phyloP scores from a whole-genome alignment of 2,888 invertebrate genomes.

The Pristionchus japonicus region DNA sequence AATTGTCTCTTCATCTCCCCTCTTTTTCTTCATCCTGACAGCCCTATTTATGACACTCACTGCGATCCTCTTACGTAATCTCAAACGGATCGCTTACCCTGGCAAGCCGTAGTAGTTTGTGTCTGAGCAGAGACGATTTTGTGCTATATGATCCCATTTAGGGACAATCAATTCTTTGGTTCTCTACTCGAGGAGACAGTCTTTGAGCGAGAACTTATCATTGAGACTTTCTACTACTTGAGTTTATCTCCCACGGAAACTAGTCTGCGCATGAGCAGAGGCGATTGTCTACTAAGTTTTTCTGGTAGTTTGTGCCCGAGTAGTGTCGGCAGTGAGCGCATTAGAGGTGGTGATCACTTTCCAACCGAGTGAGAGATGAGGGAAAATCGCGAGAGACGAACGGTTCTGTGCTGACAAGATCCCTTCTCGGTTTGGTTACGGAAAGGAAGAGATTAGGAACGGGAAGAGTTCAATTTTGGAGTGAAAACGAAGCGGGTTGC shows the following conservation, averaged over 20 bases:
- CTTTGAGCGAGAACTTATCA: too few species aligned
- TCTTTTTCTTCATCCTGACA: too few species aligned
- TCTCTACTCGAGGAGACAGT: too few species aligned
- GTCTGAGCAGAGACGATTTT: background rate
- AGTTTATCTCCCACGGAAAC: background rate
- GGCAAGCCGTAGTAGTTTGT: background rate
- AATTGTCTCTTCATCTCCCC: too few species aligned
- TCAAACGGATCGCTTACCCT: background rate
- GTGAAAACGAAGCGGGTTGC: background rate
- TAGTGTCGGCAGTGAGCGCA: background rate
- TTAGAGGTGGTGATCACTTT: background rate
- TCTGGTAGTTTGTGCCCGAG: background rate
- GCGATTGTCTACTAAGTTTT: too few species aligned
- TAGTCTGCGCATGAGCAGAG: too few species aligned
- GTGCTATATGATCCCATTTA: too few species aligned
- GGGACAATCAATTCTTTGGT: too few species aligned
- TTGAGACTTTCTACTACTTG: background rate
- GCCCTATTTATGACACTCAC: too few species aligned
- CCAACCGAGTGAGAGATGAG: background rate
- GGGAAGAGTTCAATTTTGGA: background rate
- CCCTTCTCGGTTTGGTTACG: background rate
- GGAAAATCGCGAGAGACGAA: background rate
- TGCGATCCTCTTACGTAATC: too few species aligned
- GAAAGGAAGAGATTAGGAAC: background rate
- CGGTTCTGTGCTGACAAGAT: background rate